These are phyloP conservation scores for Masnerella sp. DNA, from an alignment of 2,888 invertebrate species.

Conservation along the genomic window DNA sequence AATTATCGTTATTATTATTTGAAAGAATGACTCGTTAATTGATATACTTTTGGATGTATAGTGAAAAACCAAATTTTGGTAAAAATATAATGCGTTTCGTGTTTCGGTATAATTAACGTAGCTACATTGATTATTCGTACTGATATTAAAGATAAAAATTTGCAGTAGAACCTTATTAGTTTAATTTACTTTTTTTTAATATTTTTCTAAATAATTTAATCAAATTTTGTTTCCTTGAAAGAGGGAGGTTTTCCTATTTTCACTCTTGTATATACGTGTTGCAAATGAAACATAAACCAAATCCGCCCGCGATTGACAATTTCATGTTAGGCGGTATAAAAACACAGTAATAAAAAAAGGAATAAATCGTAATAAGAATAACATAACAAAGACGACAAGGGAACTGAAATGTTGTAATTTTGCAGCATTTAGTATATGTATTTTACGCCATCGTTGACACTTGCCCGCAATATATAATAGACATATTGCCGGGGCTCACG, in stretches of 20 bases:
- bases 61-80: constrained; percentile 1
- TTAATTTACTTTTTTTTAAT: constrained; percentile 44
- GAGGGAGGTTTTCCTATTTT: constrained; percentile 43
- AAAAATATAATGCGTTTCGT: neutral
- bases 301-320: constrained; percentile 32
- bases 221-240: constrained; percentile 14
- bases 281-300: constrained; percentile 51
- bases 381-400: constrained; percentile 29
- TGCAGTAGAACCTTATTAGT: constrained; percentile 78
- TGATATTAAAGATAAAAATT: constrained; percentile 69
- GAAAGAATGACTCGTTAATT: constrained; percentile 65
- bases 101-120: constrained; percentile 12
- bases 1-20: constrained; percentile 71
- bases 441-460: constrained; percentile 22
- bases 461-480: constrained; percentile 34
- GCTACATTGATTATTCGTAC: constrained; percentile 66
- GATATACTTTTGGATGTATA: constrained; percentile 21
- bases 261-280: constrained; percentile 41
- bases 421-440: constrained; percentile 11
- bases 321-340: constrained; percentile 22
- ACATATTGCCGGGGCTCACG: constrained; percentile 55
- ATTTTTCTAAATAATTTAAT: neutral
- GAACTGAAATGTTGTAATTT: constrained; percentile 31
- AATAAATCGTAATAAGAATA: constrained; percentile 38
- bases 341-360: constrained; percentile 28